Evolutionary conservation across 2,888 invertebrate species (phyloP).

Genomic region (Meghimatium bilineatum): DNA sequence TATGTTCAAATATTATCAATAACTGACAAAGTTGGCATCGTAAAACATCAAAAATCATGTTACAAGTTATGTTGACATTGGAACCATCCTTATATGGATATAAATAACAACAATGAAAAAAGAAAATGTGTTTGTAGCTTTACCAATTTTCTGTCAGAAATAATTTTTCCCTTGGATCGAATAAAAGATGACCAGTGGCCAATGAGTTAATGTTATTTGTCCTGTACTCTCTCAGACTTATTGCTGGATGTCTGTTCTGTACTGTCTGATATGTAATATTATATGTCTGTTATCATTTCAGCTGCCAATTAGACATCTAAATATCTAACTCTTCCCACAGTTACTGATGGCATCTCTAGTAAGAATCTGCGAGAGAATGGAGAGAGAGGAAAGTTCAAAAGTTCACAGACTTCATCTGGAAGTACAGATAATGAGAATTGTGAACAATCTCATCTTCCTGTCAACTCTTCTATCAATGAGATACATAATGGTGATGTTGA

Average conservation of each 20-base stretch:
- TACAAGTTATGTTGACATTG: too few relatives aligned
- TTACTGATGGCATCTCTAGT: neutral
- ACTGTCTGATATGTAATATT: neutral
- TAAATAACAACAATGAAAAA: too few relatives aligned
- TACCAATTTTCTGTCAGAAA: too few relatives aligned
- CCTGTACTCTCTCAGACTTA: too few relatives aligned
- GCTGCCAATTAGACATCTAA: constrained; percentile 15
- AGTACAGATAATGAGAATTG: neutral
- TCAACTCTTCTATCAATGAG: constrained; percentile 42
- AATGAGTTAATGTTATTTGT: too few relatives aligned
- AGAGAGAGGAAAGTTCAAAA: neutral
- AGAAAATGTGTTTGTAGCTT: too few relatives aligned
- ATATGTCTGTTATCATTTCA: neutral
- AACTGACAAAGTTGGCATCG: too few relatives aligned
- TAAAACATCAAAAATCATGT: too few relatives aligned
- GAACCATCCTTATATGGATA: too few relatives aligned
- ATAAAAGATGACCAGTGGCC: too few relatives aligned
- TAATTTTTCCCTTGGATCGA: too few relatives aligned
- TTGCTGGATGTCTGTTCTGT: neutral
- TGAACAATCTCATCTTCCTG: neutral
- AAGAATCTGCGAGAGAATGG: neutral
- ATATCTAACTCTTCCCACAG: neutral
- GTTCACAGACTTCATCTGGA: neutral
- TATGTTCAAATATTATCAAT: too few relatives aligned
- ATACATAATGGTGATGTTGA: constrained; percentile 27